phyloP scores from a whole-genome alignment of 2,888 invertebrate species.

The Dioctria rufipes region DNA sequence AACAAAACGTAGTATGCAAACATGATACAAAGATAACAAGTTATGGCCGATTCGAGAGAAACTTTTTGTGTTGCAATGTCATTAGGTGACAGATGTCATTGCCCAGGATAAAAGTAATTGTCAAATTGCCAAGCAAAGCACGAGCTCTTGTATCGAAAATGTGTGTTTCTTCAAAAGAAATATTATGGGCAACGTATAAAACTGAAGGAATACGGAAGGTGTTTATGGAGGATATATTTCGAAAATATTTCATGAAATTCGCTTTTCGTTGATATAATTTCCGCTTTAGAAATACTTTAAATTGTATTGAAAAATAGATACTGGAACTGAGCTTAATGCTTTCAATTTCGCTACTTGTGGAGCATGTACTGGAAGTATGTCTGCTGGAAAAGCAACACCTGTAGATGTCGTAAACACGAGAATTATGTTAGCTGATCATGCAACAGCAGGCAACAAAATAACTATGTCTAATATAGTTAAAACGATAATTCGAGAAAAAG shows the following conservation, averaged over 20 bases:
- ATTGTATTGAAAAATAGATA: constrained; percentile 72
- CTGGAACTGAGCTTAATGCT: constrained; percentile 70
- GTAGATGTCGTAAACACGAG: constrained; percentile 97
- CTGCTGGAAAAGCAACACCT: constrained; percentile 93
- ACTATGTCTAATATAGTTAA: no score
- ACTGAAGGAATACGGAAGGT: constrained; percentile 75
- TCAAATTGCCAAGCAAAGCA: no score
- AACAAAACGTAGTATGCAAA: no score
- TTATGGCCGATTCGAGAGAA: no score
- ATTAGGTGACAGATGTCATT: no score
- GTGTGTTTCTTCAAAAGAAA: no score
- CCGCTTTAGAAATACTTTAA: constrained; percentile 96
- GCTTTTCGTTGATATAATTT: constrained; percentile 96
- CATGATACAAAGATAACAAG: no score
- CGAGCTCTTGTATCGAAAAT: no score
- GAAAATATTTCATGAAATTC: constrained; percentile 94
- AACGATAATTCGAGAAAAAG: no score
- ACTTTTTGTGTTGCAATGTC: no score
- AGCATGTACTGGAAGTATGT: constrained; percentile 87
- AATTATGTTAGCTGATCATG: constrained; percentile 87
- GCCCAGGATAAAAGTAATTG: no score
- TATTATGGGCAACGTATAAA: no score
- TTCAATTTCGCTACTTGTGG: constrained; percentile 89
- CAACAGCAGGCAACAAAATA: constrained; percentile 70
- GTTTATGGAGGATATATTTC: constrained; percentile 85